Base-by-base conservation (phyloP, 1,140 invertebrate species). In the Leptinotarsa defecta region DNA sequence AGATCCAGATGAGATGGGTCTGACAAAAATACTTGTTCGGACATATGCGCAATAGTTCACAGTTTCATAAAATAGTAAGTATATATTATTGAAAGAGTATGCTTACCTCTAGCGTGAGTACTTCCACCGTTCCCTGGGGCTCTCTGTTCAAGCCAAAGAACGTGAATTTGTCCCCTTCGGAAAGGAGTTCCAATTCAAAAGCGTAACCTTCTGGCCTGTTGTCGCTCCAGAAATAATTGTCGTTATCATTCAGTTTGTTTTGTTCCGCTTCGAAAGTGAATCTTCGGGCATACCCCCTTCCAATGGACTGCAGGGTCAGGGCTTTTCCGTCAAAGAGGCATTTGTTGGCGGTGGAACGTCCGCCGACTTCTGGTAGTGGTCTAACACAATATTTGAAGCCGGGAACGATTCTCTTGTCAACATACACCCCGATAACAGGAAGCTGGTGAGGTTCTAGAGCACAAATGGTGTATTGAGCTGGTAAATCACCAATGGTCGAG, bases 191-290 rank as follows among this genome's bases (percentile, higher is more conserved):
- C 48, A 94, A 85, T 79, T 92, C 90, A 84, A 94, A 94, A 19
- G 90, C 91, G 82, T 90, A 94, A 52, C 93, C 93, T 82, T 91
- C 89, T 8, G 90, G 89, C 74, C 89, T 86, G 52, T 91, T 93
- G 86, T 94, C 93, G 15, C 91, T 91, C 91, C 92, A 94, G 86
- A 94, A 94, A 82, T 91, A 92, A 82, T 92, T 91, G 15, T 87
- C 86, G 82, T 93, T 92, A 70, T 90, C 87, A 85, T 93, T 94
- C 48, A 91, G 86, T 61, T 88, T 89, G 17, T 88, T 88, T 15
- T 86, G 85, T 49, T 89, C 87, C 5, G 91, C 88, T 78, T 91
- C 88, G 84, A 94, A 94, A 3, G 92, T 94, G 62, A 94, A 87
- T 43, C 93, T 87, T 76, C 92, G 89, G 13, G 92, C 91, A 81